A percentile compares a stretch with the other conserved stretches of the same genome.
Conservation (phyloP, 2,888 invertebrate genomes). For the Epirrita christyi region DNA sequence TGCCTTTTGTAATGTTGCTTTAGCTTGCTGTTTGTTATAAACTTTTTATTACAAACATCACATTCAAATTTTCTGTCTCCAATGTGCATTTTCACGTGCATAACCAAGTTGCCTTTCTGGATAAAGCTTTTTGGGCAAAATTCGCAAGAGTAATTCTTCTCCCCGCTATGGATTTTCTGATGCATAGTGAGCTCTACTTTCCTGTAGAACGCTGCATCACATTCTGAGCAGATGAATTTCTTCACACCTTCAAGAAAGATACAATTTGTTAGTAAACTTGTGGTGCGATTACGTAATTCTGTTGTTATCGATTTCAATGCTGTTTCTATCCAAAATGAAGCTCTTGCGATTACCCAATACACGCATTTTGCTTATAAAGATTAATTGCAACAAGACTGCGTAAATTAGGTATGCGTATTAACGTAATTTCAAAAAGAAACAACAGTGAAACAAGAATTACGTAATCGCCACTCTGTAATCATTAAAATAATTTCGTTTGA, state of each 20-base stretch:
- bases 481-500: too few species aligned
- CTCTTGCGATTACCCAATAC: too few species aligned
- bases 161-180: conserved; percentile 66
- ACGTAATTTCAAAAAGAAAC: too few species aligned
- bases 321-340: too few species aligned
- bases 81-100: conserved; percentile 71
- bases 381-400: too few species aligned
- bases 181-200: conserved; percentile 72
- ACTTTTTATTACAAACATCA: conserved; percentile 60
- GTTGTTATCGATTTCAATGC: too few species aligned
- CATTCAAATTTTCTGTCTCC: conserved; percentile 67
- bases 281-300: too few species aligned
- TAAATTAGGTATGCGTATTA: too few species aligned
- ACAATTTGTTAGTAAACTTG: background rate
- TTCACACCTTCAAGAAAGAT: conserved; percentile 50
- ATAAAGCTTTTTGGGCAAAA: conserved; percentile 70
- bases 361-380: too few species aligned
- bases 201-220: conserved; percentile 67
- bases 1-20: conserved; percentile 63
- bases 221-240: conserved; percentile 65
- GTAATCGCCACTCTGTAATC: too few species aligned
- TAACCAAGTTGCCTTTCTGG: conserved; percentile 71
- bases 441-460: too few species aligned
- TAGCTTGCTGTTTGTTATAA: conserved; percentile 67
- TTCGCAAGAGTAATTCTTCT: conserved; percentile 68